A percentile compares a stretch with the other conserved stretches of the same genome.
These are phyloP conservation scores for Mobula hypostoma DNA, from an alignment of 2,113 vertebrate genomes.

Conservation along the genomic window DNA sequence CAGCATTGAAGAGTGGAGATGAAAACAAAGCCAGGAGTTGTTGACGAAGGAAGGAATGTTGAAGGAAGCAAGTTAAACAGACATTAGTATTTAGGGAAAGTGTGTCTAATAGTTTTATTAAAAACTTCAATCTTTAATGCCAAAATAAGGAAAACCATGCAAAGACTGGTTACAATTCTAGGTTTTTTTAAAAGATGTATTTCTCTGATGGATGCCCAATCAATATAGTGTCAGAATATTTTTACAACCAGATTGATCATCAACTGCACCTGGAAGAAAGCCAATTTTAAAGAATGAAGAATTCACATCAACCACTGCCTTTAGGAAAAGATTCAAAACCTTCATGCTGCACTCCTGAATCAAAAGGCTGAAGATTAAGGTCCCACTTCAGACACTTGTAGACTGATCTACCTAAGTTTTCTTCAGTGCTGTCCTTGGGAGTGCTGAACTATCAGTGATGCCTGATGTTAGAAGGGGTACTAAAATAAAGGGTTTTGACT, in stretches of 20 bases:
- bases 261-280: background rate
- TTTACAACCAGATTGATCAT: background rate
- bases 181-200: background rate
- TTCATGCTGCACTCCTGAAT: background rate
- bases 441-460: background rate
- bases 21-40: background rate
- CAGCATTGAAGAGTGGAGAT: background rate
- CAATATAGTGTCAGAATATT: background rate
- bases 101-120: background rate
- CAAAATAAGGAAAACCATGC: background rate
- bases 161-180: background rate
- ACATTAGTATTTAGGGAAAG: background rate
- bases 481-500: background rate
- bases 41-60: background rate
- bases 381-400: background rate
- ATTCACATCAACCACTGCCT: background rate
- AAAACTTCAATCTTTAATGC: background rate
- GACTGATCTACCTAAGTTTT: background rate
- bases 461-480: background rate
- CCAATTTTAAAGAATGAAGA: background rate
- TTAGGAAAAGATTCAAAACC: background rate
- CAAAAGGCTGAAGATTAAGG: background rate
- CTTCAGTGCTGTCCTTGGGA: background rate
- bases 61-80: background rate
- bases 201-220: background rate